Percentiles rank a stretch among this genome's conserved stretches.
phyloP scores from a whole-genome alignment of 1,140 invertebrate genomes.

The Cheumatopsyche charites region DNA sequence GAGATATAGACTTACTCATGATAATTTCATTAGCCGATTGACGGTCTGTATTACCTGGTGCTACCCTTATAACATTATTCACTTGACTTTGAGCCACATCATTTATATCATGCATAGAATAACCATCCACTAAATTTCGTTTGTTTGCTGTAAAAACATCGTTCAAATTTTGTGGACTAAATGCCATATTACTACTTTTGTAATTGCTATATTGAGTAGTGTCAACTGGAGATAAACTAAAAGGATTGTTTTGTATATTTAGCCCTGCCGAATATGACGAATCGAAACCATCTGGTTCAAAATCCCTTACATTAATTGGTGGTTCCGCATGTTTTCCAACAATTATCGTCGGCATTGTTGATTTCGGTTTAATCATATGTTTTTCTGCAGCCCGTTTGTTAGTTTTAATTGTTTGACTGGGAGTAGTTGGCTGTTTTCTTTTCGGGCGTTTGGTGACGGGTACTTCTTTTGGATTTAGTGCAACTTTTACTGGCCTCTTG shows the following conservation, averaged over 20 bases:
- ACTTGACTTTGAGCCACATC: conserved; percentile 30
- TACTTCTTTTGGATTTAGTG: conserved; percentile 49
- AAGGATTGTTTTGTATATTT: conserved; percentile 42
- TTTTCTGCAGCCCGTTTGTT: conserved; percentile 33
- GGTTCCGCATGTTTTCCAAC: conserved; percentile 55
- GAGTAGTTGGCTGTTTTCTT: conserved; percentile 38
- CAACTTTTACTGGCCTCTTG: conserved; percentile 40
- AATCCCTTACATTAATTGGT: conserved; percentile 15
- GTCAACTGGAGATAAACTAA: conserved; percentile 50
- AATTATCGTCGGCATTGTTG: conserved; percentile 50
- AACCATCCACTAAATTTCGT: conserved; percentile 32
- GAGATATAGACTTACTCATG: conserved; percentile 46
- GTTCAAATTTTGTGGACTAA: conserved; percentile 61
- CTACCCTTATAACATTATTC: conserved; percentile 37
- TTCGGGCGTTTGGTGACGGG: conserved; percentile 47
- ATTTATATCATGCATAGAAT: conserved; percentile 26
- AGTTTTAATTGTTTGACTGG: conserved; percentile 42
- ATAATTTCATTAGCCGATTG: conserved; percentile 36
- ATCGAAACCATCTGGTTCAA: conserved; percentile 49
- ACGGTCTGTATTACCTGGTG: neutral
- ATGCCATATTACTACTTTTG: conserved; percentile 60
- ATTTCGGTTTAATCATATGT: conserved; percentile 44
- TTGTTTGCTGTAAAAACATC: conserved; percentile 54
- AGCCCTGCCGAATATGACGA: conserved; percentile 45
- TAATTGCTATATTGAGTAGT: conserved; percentile 58